Evolutionary conservation across 1,140 invertebrate species (phyloP), one percentile per base, ranked within the genome.

Genomic region (Tetranychus cinnabarinus): DNA sequence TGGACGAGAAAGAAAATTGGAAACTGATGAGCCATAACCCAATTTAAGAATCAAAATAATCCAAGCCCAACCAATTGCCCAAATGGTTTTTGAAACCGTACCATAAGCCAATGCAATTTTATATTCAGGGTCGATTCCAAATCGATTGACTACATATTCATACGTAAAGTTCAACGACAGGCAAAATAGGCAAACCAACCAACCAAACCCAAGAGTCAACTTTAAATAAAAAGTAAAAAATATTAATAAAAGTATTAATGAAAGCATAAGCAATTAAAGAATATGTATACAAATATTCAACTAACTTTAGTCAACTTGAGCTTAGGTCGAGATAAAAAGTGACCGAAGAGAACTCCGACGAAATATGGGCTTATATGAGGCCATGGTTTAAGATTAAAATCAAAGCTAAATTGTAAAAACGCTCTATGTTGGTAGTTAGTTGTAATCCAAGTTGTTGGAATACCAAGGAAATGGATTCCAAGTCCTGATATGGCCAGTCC

Each of bases 301-400:
- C 39, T 42, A 6, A 42, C 39, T 52, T 52, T 4, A 23, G 50
- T 2, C 1, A 52, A 7, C 8, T 52, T n/a, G 1, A 52, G 8
- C 23, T 52, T 52, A 2, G 50, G 50, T 0, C 23, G 8, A 52
- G 37, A 31, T 15, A 57, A 2, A 12, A 42, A 5, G 7, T 15
- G 35, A 39, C 59, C 59, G 3, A 57, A 61, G 2, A 54, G n/a
- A 3, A 61, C 23, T n/a, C 59, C 59, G 33, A 37, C 35, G 36
- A 61, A 61, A 35, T 52, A 61, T 1, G 42, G 35, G 2, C 15
- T 15, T n/a, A 31, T 45, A 33, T 61, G 59, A 39, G 31, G 15
- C 59, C 59, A 61, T 2, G 59, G 59, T 35, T 54, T 61, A 5
- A 61, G 42, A 39, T 52, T 33, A 36, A 61, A 59, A 8, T 23